These are phyloP conservation scores for Drosophila anomalata DNA, from an alignment of 2,888 invertebrate species.

Conservation along the genomic window DNA sequence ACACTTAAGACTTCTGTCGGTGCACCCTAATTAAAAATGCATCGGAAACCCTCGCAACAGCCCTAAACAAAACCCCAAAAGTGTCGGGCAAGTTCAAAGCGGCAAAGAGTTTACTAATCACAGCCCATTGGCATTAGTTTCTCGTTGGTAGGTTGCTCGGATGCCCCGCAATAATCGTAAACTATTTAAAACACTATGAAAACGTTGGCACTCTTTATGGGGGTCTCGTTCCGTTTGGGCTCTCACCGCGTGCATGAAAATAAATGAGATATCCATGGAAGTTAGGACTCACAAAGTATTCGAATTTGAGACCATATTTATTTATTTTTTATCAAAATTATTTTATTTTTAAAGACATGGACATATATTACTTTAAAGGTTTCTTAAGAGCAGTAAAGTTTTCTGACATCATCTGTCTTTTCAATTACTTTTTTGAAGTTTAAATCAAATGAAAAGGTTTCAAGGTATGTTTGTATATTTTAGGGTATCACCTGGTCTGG, in stretches of 20 bases:
- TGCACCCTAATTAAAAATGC: conserved; percentile 73
- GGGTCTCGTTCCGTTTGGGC: conserved; percentile 32
- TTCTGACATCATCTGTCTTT: neutral
- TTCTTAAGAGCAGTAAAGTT: neutral
- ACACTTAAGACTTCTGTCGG: conserved; percentile 54
- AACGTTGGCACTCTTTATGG: conserved; percentile 73
- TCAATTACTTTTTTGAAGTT: neutral
- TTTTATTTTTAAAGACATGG: neutral
- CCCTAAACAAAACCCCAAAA: conserved; percentile 28
- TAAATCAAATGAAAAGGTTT: neutral
- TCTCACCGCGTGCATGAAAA: conserved; percentile 61
- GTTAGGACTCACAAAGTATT: conserved; percentile 4
- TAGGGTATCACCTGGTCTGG: neutral
- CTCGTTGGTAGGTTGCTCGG: conserved; percentile 38
- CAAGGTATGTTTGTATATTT: neutral
- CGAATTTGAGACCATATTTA: neutral
- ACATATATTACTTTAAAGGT: neutral
- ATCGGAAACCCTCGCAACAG: conserved; percentile 44
- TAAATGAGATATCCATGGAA: conserved; percentile 59
- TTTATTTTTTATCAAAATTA: conserved; percentile 19
- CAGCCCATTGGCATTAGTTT: conserved; percentile 46
- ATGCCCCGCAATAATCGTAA: conserved; percentile 73
- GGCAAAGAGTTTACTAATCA: conserved; percentile 56
- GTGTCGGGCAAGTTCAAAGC: conserved; percentile 48
- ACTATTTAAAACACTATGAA: conserved; percentile 69